These are phyloP conservation scores for Tolypeutes matacus DNA, from an alignment of 2,797 vertebrate genomes.

Conservation along the genomic window DNA sequence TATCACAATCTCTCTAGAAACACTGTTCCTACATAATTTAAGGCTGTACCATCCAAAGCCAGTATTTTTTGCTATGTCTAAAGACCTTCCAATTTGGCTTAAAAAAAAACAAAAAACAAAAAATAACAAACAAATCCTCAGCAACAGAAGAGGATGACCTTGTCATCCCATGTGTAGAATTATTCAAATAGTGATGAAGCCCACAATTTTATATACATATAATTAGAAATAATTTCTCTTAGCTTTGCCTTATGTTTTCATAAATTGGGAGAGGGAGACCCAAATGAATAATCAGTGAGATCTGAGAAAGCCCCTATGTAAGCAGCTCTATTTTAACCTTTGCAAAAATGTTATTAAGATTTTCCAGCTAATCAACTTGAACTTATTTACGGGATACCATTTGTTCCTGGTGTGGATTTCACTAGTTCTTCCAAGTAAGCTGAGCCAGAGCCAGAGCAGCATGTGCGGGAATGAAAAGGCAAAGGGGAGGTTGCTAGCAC, in stretches of 20 bases:
- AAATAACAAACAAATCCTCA: not conserved
- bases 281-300: not conserved
- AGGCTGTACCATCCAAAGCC: not conserved
- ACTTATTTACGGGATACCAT: not conserved
- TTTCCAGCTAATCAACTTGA: not conserved
- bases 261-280: not conserved
- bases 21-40: not conserved
- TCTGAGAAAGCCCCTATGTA: not conserved
- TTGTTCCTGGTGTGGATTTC: not conserved
- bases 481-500: not conserved
- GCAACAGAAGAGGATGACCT: not conserved
- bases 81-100: not conserved
- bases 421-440: not conserved
- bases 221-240: not conserved
- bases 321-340: not conserved
- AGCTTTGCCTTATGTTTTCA: slow-evolving; percentile 1
- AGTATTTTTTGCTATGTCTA: not conserved
- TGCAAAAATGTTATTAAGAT: not conserved
- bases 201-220: not conserved
- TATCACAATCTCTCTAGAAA: not conserved
- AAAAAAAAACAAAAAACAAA: no score
- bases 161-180: not conserved
- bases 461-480: not conserved
- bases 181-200: not conserved
- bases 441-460: not conserved